Evolutionary conservation across 1,140 invertebrate species (phyloP).

Genomic region (Bradynema listronoti): DNA sequence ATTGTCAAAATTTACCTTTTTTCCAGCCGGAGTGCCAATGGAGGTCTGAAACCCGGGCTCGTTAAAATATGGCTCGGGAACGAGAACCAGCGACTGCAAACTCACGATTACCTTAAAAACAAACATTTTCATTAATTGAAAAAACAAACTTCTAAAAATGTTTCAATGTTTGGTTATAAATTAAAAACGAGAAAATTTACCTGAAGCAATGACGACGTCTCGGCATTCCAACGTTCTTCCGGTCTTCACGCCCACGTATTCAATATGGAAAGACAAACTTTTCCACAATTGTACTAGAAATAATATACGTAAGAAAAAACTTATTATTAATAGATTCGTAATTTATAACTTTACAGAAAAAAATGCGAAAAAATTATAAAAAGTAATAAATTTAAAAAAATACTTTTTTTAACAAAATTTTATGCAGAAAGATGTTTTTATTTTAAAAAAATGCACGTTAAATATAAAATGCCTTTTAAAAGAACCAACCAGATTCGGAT

Average conservation of each 20-base stretch:
- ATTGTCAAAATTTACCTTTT: conserved; percentile 65
- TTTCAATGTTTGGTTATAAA: not conserved
- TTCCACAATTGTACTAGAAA: conserved; percentile 67
- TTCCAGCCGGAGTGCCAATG: conserved; percentile 49
- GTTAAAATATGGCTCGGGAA: conserved; percentile 93
- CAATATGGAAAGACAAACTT: conserved; percentile 86
- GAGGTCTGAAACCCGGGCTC: conserved; percentile 80
- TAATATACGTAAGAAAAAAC: not conserved
- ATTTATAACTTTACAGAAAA: no score
- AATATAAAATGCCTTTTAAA: conserved; percentile 66
- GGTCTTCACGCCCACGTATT: conserved; percentile 94
- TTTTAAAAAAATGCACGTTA: conserved; percentile 95
- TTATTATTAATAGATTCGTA: no score
- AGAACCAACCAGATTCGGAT: conserved; percentile 92
- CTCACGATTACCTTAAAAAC: conserved; percentile 84
- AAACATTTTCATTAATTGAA: conserved; percentile 32
- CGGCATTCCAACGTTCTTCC: conserved; percentile 88
- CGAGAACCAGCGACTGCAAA: conserved; percentile 86
- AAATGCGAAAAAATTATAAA: no score
- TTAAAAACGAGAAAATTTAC: conserved; percentile 60
- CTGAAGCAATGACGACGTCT: conserved; percentile 85
- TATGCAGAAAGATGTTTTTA: no score
- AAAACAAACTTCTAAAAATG: not conserved
- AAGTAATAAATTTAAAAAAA: no score
- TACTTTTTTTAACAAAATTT: no score